Evolutionary conservation across 64 coral and sea anemone genomes (phyloP).

Genomic region (Pocillopora damicornis): DNA sequence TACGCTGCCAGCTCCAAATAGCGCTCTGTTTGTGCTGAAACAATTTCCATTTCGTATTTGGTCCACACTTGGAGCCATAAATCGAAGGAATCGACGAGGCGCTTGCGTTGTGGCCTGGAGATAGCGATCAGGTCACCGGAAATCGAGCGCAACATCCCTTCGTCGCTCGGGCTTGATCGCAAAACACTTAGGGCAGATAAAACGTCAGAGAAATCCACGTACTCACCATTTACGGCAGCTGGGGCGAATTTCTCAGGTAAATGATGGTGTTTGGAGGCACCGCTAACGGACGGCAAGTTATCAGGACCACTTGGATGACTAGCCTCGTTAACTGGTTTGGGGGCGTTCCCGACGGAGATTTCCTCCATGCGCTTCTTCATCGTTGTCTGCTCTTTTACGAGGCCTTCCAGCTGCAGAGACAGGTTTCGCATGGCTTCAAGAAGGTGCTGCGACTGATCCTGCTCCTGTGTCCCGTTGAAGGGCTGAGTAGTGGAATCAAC

Average conservation of each 20-base stretch:
- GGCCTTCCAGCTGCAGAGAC: too few species aligned
- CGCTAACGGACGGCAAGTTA: not conserved
- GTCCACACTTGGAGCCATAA: constrained; percentile 40
- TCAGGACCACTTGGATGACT: not conserved
- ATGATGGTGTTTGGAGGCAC: not conserved
- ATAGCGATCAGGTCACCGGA: constrained; percentile 31
- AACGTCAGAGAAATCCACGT: constrained; percentile 10
- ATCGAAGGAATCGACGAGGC: constrained; percentile 7
- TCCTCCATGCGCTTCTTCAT: constrained; percentile 1
- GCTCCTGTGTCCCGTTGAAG: too few species aligned
- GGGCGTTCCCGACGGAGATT: constrained; percentile 1
- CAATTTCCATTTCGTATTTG: constrained; percentile 23
- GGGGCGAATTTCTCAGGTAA: not conserved
- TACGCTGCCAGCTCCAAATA: constrained; percentile 30
- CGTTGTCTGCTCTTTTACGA: not conserved
- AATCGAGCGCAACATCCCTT: constrained; percentile 5
- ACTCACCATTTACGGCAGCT: constrained; percentile 1
- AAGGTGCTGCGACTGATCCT: too few species aligned
- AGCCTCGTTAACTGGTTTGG: constrained; percentile 6
- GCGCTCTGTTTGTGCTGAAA: constrained; percentile 7
- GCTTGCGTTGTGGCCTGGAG: constrained; percentile 25
- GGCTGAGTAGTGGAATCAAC: too few species aligned
- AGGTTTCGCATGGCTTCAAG: too few species aligned
- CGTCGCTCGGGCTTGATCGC: not conserved
- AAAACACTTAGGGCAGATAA: constrained; percentile 19